Evolutionary conservation across 2,113 vertebrate genomes (phyloP), one percentile per base, ranked within the genome.

Genomic region (Cavia porcellus): DNA sequence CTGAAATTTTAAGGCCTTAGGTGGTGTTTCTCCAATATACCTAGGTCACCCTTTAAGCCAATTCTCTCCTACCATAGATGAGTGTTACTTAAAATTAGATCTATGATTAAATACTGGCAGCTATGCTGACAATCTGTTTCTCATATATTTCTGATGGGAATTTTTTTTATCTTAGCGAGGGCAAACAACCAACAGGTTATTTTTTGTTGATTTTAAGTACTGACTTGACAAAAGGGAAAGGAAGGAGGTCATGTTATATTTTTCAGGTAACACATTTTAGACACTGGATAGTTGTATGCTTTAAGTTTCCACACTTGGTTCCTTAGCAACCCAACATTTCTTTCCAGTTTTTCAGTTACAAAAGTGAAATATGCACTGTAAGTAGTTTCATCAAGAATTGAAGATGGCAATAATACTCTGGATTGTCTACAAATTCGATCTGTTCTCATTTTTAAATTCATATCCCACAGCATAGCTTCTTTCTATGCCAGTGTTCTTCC

Each of bases 171-270:
- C 86, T 11, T 28, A 89, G 25, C 92, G 38, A 92, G 68, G 15
- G 12, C 75, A 52, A 92, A 94, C 55, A 82, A 89, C 32, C 45
- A 86, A 66, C 42, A 80, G 61, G 66, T 80, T 62, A 15, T 15
- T 84, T 92, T 86, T 92, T 92, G 38, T 62, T 97, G 94, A 88
- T 52, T 89, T 90, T 57, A 87, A 62, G 89, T 85, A 93, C 79
- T 55, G 87, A 59, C 47, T 75, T 61, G 42, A 62, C 24, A 96
- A 95, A 85, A 92, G 15, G 61, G 72, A 86, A 96, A 85, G 17
- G 13, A 92, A 72, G n/a, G 45, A 74, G 17, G 28, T 59, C 10
- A 32, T 24, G 24, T 12, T 88, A 20, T 55, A 81, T 45, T 86
- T 82, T 7, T 35, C 84, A 86, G 20, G 14, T 81, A 92, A 89